Evolutionary conservation across 92 coral and sea anemone species (phyloP), one percentile per base, ranked within the genome.

Genomic region (Umimayanthus kanabou): DNA sequence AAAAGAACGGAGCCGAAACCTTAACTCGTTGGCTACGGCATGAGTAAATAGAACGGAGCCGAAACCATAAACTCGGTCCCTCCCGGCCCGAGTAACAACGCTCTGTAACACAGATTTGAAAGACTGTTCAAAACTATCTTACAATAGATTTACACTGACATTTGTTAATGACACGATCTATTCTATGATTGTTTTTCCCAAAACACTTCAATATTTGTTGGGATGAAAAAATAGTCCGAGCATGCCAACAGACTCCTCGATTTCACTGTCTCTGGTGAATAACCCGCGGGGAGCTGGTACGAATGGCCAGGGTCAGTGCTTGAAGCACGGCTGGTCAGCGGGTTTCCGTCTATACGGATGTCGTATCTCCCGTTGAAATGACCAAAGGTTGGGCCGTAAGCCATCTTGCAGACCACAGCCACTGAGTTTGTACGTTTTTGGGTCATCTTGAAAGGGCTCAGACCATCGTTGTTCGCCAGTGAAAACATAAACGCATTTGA

Each of bases 351-450:
- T 64, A 81, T 39, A 9, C 3, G 33, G 47, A 81, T 40, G 73
- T 81, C 85, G 33, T 81, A 81, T n/a, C 1, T 16, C 11, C 81
- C 81, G 0, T 15, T 15, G 50, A 0, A 0, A 39, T 39, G 23
- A 11, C 85, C 85, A 20, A 81, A 81, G 15, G 85, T 39, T 39
- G 85, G 85, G 22, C 85, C 85, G 23, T 81, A 40, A 13, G 85
- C 20, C 55, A 0, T 64, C 7, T 43, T 81, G 75, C 85, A 81
- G 2, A 67, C 39, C 4, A 75, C 85, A 43, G 58, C 74, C 13
- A 9, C 20, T 43, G 37, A 11, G 22, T 28, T 1, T 39, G 6
- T 33, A 33, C 37, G 9, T 39, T 23, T 39, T 6, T 39, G 39
- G 39, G 16, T 30, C 85, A 81, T 81, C 76, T 81, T 81, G 55